Evolutionary conservation across 2,888 invertebrate species (phyloP), one percentile per base, ranked within the genome.

Genomic region (Melinaea menophilus): DNA sequence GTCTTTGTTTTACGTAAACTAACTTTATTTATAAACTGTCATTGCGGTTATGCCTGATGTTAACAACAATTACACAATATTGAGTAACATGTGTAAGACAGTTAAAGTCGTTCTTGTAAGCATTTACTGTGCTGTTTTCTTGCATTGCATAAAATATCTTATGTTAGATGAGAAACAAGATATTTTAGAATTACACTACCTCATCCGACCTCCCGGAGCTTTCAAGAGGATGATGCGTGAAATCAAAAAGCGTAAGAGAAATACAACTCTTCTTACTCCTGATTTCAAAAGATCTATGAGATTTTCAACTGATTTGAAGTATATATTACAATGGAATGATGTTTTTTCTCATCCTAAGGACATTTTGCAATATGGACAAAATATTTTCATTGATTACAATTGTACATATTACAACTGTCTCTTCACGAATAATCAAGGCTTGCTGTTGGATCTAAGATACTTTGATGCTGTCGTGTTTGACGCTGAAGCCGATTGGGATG

Each of bases 401-500:
- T 90, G 92, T 64, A 72, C 81, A 0, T 79, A 80, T 62, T 75
- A 73, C 9, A 90, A 92, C 59, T 93, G 93, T 66, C 89, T 75
- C 63, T 73, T 91, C 1, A 91, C 86, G 0, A 78, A 73, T 37
- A 74, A 85, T 4, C 84, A 76, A 59, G 72, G 66, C 3, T 81
- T 71, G 55, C 66, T 88, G 0, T 70, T 77, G 0, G 82, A 91
- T 61, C 76, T 84, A 4, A 75, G 81, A 12, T 68, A 80, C 37
- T 90, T 76, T 47, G 91, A 92, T 56, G 93, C 92, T 0, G 78
- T 93, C 5, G 57, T 93, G 0, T 92, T 93, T 61, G 92, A 93
- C 59, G 87, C 86, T 0, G 86, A 88, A 66, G 81, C 80, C 59
- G 69, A 68, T 62, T 86, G 85, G 84, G 82, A 84, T 31, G 31